These are phyloP conservation scores for Caenorhabditis brenneri DNA, from an alignment of 1,140 invertebrate genomes.

Conservation along the genomic window DNA sequence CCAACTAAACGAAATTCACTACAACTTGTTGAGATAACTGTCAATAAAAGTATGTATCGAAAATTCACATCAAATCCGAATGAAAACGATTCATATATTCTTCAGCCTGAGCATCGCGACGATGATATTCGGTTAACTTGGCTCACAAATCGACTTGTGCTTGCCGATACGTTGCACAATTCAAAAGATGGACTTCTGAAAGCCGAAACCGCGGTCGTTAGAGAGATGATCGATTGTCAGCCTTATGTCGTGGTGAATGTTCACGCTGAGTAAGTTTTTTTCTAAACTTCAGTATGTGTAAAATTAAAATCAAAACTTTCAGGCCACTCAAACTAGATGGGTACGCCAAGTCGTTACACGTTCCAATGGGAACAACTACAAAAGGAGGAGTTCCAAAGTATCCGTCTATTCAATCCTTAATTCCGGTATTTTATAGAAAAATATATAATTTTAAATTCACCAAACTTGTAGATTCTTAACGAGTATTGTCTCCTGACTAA, in stretches of 20 bases:
- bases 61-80: too few species aligned
- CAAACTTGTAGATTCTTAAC: background rate
- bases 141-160: conserved; percentile 11
- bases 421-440: background rate
- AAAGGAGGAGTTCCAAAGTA: background rate
- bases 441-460: background rate
- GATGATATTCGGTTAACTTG: conserved; percentile 14
- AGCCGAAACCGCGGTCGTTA: background rate
- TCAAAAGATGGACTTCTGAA: conserved; percentile 23
- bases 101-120: conserved; percentile 18
- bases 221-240: conserved; percentile 28
- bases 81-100: background rate
- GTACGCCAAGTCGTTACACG: background rate
- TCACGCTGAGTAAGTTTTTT: conserved; percentile 12
- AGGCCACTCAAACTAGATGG: conserved; percentile 14
- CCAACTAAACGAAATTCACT: too few species aligned
- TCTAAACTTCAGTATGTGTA: too few species aligned
- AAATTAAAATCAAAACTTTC: background rate
- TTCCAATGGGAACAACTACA: background rate
- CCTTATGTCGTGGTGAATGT: conserved; percentile 24
- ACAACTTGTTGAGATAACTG: too few species aligned
- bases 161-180: conserved; percentile 22
- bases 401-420: background rate
- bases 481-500: conserved; percentile 8
- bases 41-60: too few species aligned